Evolutionary conservation across 2,797 vertebrate genomes (phyloP).

Genomic region (Lerista edwardsae): DNA sequence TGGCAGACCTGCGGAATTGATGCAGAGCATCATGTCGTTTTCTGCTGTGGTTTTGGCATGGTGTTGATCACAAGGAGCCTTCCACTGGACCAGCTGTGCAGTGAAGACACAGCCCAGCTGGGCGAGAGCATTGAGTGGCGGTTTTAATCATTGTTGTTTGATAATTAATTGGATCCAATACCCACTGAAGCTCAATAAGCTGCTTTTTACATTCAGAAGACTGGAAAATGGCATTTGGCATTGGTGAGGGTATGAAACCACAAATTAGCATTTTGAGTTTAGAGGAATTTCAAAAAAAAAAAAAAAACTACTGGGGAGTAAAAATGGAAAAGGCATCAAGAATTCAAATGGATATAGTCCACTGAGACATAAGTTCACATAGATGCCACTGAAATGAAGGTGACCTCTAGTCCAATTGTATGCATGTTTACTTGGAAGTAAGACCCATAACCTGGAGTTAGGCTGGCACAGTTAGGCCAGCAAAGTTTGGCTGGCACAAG

Average conservation of each 20-base stretch:
- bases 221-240: background rate
- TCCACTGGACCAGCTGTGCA: background rate
- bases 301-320: background rate
- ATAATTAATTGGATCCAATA: background rate
- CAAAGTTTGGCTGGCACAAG: too few relatives aligned
- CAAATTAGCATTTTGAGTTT: background rate
- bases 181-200: slow-evolving; percentile 3
- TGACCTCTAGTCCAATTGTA: background rate
- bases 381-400: background rate
- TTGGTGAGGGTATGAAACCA: background rate
- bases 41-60: background rate
- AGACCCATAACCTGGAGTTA: too few relatives aligned
- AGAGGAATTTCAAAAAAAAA: background rate
- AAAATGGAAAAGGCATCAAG: background rate
- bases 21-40: background rate
- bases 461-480: too few relatives aligned
- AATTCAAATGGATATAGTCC: background rate
- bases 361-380: background rate
- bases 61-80: background rate
- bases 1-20: background rate
- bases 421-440: background rate
- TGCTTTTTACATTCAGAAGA: background rate
- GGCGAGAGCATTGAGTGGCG: background rate
- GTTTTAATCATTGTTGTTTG: background rate
- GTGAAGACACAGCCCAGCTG: background rate